Evolutionary conservation across 2,113 vertebrate genomes (phyloP), one percentile per base, ranked within the genome.

Genomic region (Lichenostomus cassidix): DNA sequence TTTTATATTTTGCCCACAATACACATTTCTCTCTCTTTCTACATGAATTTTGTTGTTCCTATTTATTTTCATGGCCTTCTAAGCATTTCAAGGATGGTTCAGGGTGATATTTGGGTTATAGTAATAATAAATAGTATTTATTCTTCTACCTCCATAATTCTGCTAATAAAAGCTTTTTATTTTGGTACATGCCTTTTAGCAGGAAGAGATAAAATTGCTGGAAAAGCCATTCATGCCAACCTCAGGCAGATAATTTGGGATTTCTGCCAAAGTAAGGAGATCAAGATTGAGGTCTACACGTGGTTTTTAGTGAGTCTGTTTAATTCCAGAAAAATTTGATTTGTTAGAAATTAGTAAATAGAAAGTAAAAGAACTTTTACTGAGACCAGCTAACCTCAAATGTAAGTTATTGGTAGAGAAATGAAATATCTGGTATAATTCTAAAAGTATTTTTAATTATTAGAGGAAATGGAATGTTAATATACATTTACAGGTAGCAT

Each of bases 401-500:
- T 33, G 12, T 4, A 52, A 62, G 3, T 80, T 84, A 73, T 13
- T 85, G 46, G 35, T 60, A 90, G 39, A 62, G 63, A 92, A 95
- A 83, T 75, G 15, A 89, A 71, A 67, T 79, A 90, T 64, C 8
- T 63, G 33, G 31, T 56, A 42, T 15, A 68, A 73, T 87, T 63
- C 50, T 80, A 59, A 55, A 82, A 80, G 70, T 11, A 52, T 69
- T 77, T 91, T 75, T 46, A 95, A 88, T 78, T 91, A 49, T 71
- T 68, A 50, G 5, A 89, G 37, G 25, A 80, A 75, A 39, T 87
- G 20, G 68, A 89, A 68, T 39, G 24, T 80, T 76, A 83, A 79
- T 25, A 82, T 50, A 22, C 27, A 76, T 95, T 95, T 90, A 88
- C 75, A 90, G 27, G 92, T 71, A 89, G 29, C 42, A 59, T 53